Evolutionary conservation across 2,113 vertebrate genomes (phyloP).

Genomic region (Entomyzon cyanotis): DNA sequence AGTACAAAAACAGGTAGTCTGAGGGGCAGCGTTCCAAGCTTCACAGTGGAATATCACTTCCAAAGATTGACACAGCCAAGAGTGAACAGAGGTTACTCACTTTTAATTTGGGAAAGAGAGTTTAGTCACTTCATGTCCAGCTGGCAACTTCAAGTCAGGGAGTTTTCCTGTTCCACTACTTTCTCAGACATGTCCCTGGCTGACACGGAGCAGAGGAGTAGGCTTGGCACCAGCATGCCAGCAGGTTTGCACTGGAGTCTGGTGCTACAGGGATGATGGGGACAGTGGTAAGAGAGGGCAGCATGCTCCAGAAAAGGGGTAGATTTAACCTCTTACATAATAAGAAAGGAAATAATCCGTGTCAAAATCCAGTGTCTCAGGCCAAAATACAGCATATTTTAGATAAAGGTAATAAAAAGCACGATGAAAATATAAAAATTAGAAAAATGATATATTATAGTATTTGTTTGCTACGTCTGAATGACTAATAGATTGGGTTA

Average conservation of each 20-base stretch:
- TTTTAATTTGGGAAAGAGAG: not conserved
- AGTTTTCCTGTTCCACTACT: not conserved
- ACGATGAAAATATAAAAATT: not conserved
- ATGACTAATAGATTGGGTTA: not conserved
- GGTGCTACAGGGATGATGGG: not conserved
- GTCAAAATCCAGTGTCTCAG: not conserved
- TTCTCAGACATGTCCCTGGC: not conserved
- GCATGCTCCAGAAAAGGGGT: not conserved
- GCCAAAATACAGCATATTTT: not conserved
- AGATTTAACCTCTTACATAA: not conserved
- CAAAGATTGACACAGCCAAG: not conserved
- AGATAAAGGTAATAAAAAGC: not conserved
- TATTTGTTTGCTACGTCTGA: not conserved
- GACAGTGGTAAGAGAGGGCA: not conserved
- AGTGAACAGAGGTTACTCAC: not conserved
- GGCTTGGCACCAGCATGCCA: rapidly evolving
- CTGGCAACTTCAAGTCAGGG: not conserved
- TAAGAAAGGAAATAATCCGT: not conserved
- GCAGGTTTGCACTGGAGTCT: not conserved
- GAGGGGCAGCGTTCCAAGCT: not conserved
- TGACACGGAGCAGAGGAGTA: not conserved
- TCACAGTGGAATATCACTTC: not conserved
- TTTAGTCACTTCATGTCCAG: not conserved
- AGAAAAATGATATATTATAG: not conserved
- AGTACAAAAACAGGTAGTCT: not conserved